Base-by-base conservation (phyloP, 2,113 vertebrate genomes). In the Sceloporus tristichus region DNA sequence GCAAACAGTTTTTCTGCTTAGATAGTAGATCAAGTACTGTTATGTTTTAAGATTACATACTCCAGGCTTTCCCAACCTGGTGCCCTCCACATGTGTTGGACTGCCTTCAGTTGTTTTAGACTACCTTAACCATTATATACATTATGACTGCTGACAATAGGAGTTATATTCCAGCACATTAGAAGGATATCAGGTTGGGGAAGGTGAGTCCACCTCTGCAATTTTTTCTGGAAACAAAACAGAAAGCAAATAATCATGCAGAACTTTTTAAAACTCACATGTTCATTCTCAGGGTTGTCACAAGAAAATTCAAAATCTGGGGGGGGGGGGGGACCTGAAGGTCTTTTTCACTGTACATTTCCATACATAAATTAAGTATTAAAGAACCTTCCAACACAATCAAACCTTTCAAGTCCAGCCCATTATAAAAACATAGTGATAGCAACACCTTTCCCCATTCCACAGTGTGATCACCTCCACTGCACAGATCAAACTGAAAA, bases 361-460 rank as follows among this genome's bases (percentile, higher is more conserved):
- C 5, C 19, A 11, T 38, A 83, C 14, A n/a, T 53, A 53, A 83
- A 54, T 84, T 73, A 83, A 71, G 66, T 59, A 48, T 4, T 74
- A 68, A 53, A 74, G 29, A 38, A 74, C 48, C 29, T 59, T 38
- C 29, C 48, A 34, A 29, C 9, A 56, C 82, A 75, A 29, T 9
- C 54, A 62, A 9, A 42, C 6, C 21, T 59, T 59, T 85, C 34
- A 34, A 38, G 21, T 75, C 11, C 18, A 75, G n/a, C 53, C 29
- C 21, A 53, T 71, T 21, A 59, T 59, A 38, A 9, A 59, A 53
- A 42, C 23, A 9, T 27, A 7, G 4, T 62, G 34, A 79, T 5
- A 38, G 0, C 0, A 40, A 5, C 3, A 0, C 66, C 48, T 29
- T 65, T 90, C 84, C 85, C n/a, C 0, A 0, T 38, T 5, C 1